Percentiles rank a stretch among this genome's conserved stretches.
Conservation (phyloP, 2,888 invertebrate species). For the Parnassius apollo region DNA sequence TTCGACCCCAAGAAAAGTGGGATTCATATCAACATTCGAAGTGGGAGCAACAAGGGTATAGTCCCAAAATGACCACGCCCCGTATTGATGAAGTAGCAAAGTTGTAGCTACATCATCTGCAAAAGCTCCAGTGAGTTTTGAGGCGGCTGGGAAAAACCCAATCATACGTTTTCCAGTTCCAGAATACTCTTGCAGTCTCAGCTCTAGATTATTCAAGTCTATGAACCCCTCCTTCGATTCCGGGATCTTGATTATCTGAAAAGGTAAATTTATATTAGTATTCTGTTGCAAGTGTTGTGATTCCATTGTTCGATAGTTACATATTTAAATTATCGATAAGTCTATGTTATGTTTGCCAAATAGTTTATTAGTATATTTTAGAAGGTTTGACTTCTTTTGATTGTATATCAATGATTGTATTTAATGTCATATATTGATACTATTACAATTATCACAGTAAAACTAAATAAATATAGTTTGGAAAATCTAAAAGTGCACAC, state of each 20-base stretch:
- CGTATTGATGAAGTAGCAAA: slow-evolving; percentile 88
- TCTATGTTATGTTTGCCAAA: slow-evolving; percentile 1
- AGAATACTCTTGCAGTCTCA: slow-evolving; percentile 83
- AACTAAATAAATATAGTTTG: too few species aligned
- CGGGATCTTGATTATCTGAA: slow-evolving; percentile 88
- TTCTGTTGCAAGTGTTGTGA: slow-evolving; percentile 18
- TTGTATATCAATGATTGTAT: too few species aligned
- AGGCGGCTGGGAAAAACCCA: slow-evolving; percentile 93
- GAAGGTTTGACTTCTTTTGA: too few species aligned
- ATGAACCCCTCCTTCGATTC: slow-evolving; percentile 90
- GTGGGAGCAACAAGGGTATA: slow-evolving; percentile 93
- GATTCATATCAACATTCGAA: slow-evolving; percentile 91
- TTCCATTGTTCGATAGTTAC: slow-evolving; percentile 17
- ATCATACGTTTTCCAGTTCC: slow-evolving; percentile 85
- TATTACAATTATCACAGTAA: too few species aligned
- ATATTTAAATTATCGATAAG: neutral
- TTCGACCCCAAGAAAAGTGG: slow-evolving; percentile 84
- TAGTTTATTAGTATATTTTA: too few species aligned
- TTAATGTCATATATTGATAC: too few species aligned
- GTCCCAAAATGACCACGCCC: slow-evolving; percentile 94
- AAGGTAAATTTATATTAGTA: slow-evolving; percentile 36
- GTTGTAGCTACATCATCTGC: slow-evolving; percentile 92
- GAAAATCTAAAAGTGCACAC: too few species aligned
- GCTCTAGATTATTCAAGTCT: slow-evolving; percentile 88
- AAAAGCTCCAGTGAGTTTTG: slow-evolving; percentile 93